Evolutionary conservation across 2,797 vertebrate genomes (phyloP).

Genomic region (Helostoma temminkii): DNA sequence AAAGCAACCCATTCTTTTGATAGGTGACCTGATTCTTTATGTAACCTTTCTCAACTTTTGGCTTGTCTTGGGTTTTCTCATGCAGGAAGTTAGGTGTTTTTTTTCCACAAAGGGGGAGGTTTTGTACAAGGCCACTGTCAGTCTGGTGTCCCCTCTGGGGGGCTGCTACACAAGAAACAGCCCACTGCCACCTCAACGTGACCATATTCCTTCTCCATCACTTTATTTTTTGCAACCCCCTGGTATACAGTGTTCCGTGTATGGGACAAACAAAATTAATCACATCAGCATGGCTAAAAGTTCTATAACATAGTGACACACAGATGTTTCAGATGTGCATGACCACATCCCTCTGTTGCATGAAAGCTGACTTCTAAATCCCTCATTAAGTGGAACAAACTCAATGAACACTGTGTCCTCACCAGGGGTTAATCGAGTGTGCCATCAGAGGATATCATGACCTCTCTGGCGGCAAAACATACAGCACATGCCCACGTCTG

Average conservation of each 20-base stretch:
- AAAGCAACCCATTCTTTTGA: constrained; percentile 84
- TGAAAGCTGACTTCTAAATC: constrained; percentile 69
- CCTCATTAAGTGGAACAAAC: constrained; percentile 59
- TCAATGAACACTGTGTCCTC: constrained; percentile 68
- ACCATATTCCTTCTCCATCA: constrained; percentile 36
- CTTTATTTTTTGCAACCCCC: constrained; percentile 21
- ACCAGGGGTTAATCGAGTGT: constrained; percentile 80
- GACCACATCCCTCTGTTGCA: constrained; percentile 43
- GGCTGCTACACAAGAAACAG: constrained; percentile 20
- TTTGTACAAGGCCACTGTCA: constrained; percentile 38
- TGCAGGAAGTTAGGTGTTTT: constrained; percentile 64
- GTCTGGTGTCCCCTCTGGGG: constrained; percentile 23
- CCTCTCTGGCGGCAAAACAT: constrained; percentile 80
- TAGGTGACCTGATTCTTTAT: constrained; percentile 84
- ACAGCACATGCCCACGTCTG: constrained; percentile 79
- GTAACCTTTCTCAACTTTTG: constrained; percentile 78
- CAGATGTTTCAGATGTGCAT: constrained; percentile 67
- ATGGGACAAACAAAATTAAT: constrained; percentile 20
- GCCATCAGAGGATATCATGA: constrained; percentile 80
- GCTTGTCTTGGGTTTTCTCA: constrained; percentile 71
- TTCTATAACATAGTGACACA: constrained; percentile 37
- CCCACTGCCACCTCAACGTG: not conserved
- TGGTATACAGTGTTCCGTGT: constrained; percentile 1
- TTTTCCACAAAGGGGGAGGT: constrained; percentile 30
- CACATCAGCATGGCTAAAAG: constrained; percentile 14